Percentiles rank a stretch among this genome's conserved stretches.
phyloP scores from a whole-genome alignment of 2,797 vertebrate genomes.

The Lagocephalus sceleratus region DNA sequence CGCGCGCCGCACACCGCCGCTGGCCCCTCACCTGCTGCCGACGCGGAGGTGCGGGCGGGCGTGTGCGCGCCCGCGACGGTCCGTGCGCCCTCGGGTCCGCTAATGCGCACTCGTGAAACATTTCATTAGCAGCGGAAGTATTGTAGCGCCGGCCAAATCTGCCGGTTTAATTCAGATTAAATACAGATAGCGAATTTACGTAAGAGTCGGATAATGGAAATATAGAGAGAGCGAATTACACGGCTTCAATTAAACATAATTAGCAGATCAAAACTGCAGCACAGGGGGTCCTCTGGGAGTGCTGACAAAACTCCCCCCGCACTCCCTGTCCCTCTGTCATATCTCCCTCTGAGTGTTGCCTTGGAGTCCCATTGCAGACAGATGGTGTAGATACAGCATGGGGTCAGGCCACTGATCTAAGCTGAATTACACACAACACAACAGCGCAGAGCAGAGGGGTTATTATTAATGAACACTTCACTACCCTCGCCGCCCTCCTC shows the following conservation, averaged over 20 bases:
- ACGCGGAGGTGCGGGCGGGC: constrained; percentile 4
- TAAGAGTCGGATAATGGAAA: constrained; percentile 45
- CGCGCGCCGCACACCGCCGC: constrained; percentile 32
- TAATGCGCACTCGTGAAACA: not conserved
- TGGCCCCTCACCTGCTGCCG: constrained; percentile 52
- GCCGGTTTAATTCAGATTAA: constrained; percentile 26
- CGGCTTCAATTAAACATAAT: constrained; percentile 67
- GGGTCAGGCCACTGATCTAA: constrained; percentile 50
- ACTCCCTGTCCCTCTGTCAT: constrained; percentile 14
- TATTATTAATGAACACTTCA: constrained; percentile 42
- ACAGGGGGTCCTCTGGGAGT: constrained; percentile 51
- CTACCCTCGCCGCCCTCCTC: constrained; percentile 27
- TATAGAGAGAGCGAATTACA: constrained; percentile 48
- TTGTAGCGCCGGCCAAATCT: not conserved
- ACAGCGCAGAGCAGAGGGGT: constrained; percentile 34
- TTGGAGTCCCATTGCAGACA: constrained; percentile 62
- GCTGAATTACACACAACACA: constrained; percentile 16
- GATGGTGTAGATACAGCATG: constrained; percentile 61
- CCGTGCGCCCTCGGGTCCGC: not conserved
- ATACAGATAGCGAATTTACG: constrained; percentile 33
- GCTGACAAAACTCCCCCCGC: constrained; percentile 24
- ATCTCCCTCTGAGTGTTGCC: constrained; percentile 50
- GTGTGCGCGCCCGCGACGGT: not conserved
- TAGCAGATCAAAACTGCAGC: constrained; percentile 63
- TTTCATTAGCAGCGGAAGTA: not conserved